Conservation (phyloP, 2,888 invertebrate genomes). For the Drosophila colorata region DNA sequence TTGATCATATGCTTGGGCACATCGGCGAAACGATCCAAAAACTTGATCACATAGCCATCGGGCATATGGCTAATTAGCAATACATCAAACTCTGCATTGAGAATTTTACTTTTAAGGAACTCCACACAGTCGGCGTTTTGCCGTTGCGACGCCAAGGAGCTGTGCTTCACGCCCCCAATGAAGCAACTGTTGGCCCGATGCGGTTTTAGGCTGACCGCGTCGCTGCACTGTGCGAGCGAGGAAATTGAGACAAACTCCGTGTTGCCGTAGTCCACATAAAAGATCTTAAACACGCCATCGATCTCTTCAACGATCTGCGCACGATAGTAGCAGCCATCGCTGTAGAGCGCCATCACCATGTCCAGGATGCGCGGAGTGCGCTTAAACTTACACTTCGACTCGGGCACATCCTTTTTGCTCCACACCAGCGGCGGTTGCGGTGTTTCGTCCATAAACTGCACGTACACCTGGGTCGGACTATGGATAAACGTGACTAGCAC, state of each 20-base stretch:
- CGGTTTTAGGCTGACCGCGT: conserved; percentile 68
- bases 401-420: conserved; percentile 69
- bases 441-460: conserved; percentile 59
- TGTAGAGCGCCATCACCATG: conserved; percentile 81
- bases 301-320: conserved; percentile 79
- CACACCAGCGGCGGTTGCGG: conserved; percentile 74
- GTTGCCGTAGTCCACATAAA: conserved; percentile 84
- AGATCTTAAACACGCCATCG: conserved; percentile 74
- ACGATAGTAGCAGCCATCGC: conserved; percentile 81
- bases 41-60: conserved; percentile 46
- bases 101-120: conserved; percentile 47
- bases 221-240: conserved; percentile 71
- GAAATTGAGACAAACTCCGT: conserved; percentile 66
- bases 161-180: conserved; percentile 54
- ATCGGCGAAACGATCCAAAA: conserved; percentile 16
- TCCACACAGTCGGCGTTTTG: conserved; percentile 48
- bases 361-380: conserved; percentile 70
- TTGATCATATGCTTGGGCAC: conserved; percentile 36
- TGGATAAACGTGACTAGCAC: conserved; percentile 77
- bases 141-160: conserved; percentile 12
- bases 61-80: conserved; percentile 27
- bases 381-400: conserved; percentile 48
- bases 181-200: conserved; percentile 77
- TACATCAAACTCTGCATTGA: conserved; percentile 52
- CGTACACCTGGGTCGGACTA: conserved; percentile 75